Conservation (phyloP, 2,113 vertebrate species). For the Lepus europaeus region DNA sequence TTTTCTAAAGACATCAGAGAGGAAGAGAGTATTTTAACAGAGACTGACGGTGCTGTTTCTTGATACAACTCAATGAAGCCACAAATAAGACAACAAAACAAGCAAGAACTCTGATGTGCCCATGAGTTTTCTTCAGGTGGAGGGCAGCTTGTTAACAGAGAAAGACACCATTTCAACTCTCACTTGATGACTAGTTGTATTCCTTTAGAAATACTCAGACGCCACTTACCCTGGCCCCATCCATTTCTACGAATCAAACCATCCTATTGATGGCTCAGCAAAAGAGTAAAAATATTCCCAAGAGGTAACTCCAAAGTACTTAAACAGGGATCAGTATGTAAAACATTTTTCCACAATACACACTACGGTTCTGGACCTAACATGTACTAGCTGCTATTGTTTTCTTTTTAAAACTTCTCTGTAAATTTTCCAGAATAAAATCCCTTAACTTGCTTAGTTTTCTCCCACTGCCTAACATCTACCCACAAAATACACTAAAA, state of each 20-base stretch:
- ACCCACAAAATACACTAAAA: conserved; percentile 53
- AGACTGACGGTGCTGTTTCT: not conserved
- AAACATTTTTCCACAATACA: not conserved
- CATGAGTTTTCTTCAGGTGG: not conserved
- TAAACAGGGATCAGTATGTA: not conserved
- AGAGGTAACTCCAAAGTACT: not conserved
- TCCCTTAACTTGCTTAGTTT: conserved; percentile 15
- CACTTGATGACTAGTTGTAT: conserved; percentile 47
- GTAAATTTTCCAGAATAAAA: conserved; percentile 44
- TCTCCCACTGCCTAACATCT: not conserved
- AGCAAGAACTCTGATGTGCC: not conserved
- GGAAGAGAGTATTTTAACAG: not conserved
- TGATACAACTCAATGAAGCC: conserved; percentile 17
- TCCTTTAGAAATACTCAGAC: conserved; percentile 47
- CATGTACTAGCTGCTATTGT: not conserved
- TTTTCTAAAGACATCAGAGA: conserved; percentile 42
- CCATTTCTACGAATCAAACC: conserved; percentile 45
- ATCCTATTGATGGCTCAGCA: not conserved
- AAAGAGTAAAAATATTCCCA: conserved; percentile 29
- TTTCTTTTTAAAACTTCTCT: conserved; percentile 38
- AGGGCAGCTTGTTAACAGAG: conserved; percentile 50
- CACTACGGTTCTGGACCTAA: not conserved
- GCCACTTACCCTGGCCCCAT: not conserved
- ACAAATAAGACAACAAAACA: conserved; percentile 51
- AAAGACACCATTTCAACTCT: conserved; percentile 2